Evolutionary conservation across 2,797 vertebrate genomes (phyloP).

Genomic region (Hypotaenidia philippensis): DNA sequence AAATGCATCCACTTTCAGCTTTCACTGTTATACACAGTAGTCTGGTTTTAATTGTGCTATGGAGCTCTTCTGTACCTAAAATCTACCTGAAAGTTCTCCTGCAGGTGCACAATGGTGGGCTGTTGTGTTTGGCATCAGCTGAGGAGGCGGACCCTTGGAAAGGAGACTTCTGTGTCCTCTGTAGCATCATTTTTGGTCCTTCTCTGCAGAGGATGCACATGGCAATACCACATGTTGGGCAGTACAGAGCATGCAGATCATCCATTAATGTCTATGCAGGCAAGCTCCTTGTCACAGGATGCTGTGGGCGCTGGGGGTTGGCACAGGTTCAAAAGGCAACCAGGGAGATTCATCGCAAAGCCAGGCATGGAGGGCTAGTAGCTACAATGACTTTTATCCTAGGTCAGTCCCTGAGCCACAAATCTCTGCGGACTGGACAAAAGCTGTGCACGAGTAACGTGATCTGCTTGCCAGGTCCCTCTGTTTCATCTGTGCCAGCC

Average conservation of each 20-base stretch:
- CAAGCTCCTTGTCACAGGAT: not conserved
- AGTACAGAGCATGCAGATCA: fast-evolving
- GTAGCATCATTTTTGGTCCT: not conserved
- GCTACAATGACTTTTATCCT: fast-evolving
- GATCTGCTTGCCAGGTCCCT: not conserved
- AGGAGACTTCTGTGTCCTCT: not conserved
- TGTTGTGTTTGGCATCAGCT: not conserved
- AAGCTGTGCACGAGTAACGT: not conserved
- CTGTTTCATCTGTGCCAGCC: fast-evolving
- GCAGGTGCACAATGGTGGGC: fast-evolving
- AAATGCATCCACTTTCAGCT: not conserved
- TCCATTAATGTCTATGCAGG: not conserved
- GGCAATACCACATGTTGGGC: fast-evolving
- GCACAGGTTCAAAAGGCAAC: not conserved
- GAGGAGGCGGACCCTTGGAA: not conserved
- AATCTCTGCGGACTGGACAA: not conserved
- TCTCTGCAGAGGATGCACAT: not conserved
- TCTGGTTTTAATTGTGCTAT: not conserved
- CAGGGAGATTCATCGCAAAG: not conserved
- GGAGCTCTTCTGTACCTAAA: not conserved
- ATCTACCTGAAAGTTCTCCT: not conserved
- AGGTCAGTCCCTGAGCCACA: not conserved
- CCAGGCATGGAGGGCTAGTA: not conserved
- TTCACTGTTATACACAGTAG: not conserved
- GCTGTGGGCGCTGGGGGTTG: not conserved